A percentile compares a stretch with the other conserved stretches of the same genome.
These are phyloP conservation scores for Xiphias gladius DNA, from an alignment of 2,113 vertebrate genomes.

Conservation along the genomic window DNA sequence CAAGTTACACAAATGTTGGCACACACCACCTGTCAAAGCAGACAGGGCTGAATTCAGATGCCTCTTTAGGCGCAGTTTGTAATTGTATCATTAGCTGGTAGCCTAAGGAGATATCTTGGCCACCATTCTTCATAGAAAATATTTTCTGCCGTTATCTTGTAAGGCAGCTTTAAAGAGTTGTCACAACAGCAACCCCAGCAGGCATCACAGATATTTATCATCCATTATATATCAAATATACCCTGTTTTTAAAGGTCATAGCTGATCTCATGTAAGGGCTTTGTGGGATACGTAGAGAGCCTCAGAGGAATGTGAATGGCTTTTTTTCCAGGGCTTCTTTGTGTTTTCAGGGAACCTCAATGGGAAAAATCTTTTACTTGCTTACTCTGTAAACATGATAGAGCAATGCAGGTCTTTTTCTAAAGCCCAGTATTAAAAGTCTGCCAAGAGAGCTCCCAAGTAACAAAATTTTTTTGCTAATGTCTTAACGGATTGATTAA, in stretches of 20 bases:
- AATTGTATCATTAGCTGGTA: constrained; percentile 45
- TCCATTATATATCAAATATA: constrained; percentile 24
- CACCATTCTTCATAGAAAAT: constrained; percentile 14
- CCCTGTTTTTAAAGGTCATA: constrained; percentile 10
- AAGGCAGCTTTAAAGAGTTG: constrained; percentile 19
- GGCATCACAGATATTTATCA: constrained; percentile 13
- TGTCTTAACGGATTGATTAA: background rate
- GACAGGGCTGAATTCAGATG: constrained; percentile 34
- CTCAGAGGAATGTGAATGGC: background rate
- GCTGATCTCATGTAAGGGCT: background rate
- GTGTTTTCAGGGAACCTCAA: background rate
- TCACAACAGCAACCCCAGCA: background rate
- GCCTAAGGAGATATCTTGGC: background rate
- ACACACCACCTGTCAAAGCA: constrained; percentile 54
- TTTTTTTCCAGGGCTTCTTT: constrained; percentile 1
- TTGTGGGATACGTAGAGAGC: background rate
- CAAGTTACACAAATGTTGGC: constrained; percentile 57
- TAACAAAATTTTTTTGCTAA: constrained; percentile 3
- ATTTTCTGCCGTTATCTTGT: constrained; percentile 1
- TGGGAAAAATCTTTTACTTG: background rate
- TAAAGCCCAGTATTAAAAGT: constrained; percentile 2
- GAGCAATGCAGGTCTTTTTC: constrained; percentile 9
- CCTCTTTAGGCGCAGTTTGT: constrained; percentile 41
- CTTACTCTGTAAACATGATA: background rate
- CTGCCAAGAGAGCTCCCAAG: background rate